Percentiles rank a stretch among this genome's conserved stretches.
Evolutionary conservation across 2,888 invertebrate genomes (phyloP).

Genomic region (Epistrophe eligans): DNA sequence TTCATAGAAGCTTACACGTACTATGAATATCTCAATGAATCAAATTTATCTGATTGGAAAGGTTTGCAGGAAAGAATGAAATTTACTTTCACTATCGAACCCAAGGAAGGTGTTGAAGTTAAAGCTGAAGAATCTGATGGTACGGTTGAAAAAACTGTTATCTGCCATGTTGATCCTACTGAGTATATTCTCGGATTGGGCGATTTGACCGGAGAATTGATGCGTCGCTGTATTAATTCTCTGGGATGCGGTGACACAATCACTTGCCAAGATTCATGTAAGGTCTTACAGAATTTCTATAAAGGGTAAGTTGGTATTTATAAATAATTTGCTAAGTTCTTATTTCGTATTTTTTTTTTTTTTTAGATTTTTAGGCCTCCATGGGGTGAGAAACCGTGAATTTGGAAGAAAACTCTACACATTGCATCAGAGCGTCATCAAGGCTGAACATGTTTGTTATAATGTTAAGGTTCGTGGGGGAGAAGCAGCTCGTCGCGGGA

Average conservation of each 20-base stretch:
- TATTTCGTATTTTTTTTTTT: not conserved
- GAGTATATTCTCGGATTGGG: slow-evolving; percentile 91
- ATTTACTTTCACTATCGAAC: slow-evolving; percentile 80
- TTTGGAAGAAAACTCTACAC: slow-evolving; percentile 89
- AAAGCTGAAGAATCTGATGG: not conserved
- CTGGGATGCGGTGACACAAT: slow-evolving; percentile 90
- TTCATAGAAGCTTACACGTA: slow-evolving; percentile 94
- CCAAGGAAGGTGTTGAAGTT: slow-evolving; percentile 20
- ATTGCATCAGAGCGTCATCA: slow-evolving; percentile 90
- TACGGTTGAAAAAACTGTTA: slow-evolving; percentile 27
- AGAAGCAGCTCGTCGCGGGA: slow-evolving; percentile 88
- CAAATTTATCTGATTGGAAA: slow-evolving; percentile 86
- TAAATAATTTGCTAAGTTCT: slow-evolving; percentile 78
- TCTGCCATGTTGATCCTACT: slow-evolving; percentile 82
- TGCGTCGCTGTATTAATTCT: slow-evolving; percentile 94
- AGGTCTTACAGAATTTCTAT: slow-evolving; percentile 86
- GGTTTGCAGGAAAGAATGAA: slow-evolving; percentile 86
- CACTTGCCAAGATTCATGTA: slow-evolving; percentile 89
- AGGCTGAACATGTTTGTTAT: slow-evolving; percentile 94
- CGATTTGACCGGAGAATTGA: slow-evolving; percentile 95
- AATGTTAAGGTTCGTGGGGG: slow-evolving; percentile 91
- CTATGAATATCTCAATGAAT: slow-evolving; percentile 88
- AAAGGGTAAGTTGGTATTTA: slow-evolving; percentile 78
- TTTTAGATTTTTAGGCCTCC: slow-evolving; percentile 84
- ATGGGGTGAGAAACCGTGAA: slow-evolving; percentile 86